Conservation (phyloP, 1,140 invertebrate genomes). For the Aphelenchoides besseyi region DNA sequence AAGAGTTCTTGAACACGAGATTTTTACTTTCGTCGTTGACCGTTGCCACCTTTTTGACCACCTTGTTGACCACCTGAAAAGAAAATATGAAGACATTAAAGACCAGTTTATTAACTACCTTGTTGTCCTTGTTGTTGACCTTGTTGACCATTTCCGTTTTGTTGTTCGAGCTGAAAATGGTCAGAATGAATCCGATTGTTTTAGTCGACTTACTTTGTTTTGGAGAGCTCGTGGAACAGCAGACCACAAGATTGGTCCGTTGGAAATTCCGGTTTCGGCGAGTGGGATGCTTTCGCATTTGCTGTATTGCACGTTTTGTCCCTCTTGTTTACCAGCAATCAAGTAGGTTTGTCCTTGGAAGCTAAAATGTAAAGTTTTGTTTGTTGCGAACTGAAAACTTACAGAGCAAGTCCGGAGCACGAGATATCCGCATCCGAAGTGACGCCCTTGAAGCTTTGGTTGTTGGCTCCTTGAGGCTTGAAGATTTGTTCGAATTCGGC, state of each 20-base stretch:
- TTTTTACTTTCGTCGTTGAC: too few relatives aligned
- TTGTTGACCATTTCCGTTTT: background rate
- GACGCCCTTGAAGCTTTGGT: background rate
- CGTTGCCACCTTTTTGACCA: background rate
- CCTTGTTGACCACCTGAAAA: too few relatives aligned
- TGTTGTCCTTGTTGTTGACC: background rate
- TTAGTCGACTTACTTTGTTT: background rate
- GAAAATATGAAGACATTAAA: too few relatives aligned
- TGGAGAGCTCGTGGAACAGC: background rate
- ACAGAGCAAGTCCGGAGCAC: background rate
- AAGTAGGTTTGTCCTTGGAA: too few relatives aligned
- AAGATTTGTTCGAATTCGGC: background rate
- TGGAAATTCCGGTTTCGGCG: background rate
- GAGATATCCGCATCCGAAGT: background rate
- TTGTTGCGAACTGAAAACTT: too few relatives aligned
- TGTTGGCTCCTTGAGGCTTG: background rate
- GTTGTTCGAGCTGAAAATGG: too few relatives aligned
- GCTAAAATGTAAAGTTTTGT: too few relatives aligned
- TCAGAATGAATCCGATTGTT: too few relatives aligned
- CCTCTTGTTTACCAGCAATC: background rate
- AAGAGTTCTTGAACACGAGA: too few relatives aligned
- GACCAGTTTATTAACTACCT: background rate
- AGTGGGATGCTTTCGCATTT: background rate
- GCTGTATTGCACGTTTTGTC: background rate
- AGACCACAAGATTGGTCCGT: background rate